Evolutionary conservation across 64 coral and sea anemone genomes (phyloP), one percentile per base, ranked within the genome.

Genomic region (Hydrozoanthus tunicans): DNA sequence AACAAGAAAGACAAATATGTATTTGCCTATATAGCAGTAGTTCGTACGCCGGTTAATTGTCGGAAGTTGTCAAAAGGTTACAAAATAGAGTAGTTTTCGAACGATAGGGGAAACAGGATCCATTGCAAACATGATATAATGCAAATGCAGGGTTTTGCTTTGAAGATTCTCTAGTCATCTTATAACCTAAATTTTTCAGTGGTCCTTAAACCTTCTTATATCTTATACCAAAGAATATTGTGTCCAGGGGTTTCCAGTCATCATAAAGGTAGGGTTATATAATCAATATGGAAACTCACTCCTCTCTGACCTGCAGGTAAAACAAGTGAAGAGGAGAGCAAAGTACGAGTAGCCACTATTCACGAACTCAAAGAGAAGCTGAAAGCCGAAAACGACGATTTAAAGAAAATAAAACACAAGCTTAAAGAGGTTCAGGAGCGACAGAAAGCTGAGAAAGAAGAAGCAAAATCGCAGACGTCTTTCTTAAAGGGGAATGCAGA

Each of bases 381-480:
- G 12, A 98, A 98, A 79, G 52, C 83, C 23, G 96, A 98, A 84
- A 98, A 98, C 91, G 96, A 98, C 24, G 82, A 93, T 59, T 62
- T 98, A 55, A 98, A 98, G 85, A 98, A 86, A 80, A 98, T 98
- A 81, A 98, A 98, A 95, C 90, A 93, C 51, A 91, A 95, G 12
- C 83, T 98, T 26, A 98, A 98, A 89, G 96, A 98, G 53, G 77
- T 95, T 8, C 96, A 98, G 79, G 96, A 98, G 60, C 93, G 94
- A 90, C 96, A 98, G 89, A 98, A 98, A 90, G 78, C 92, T 7
- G 94, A 98, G 51, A 98, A 98, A 92, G 96, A 98, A 79, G 94
- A 98, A 61, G 96, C 94, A 0, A 98, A 98, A 70, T 85, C 91
- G 20, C 96, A 98, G 85, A 95, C 96, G 3, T 92, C 96, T 8